These are phyloP conservation scores for Calephelis perditalis DNA, from an alignment of 2,888 invertebrate species.

Conservation along the genomic window DNA sequence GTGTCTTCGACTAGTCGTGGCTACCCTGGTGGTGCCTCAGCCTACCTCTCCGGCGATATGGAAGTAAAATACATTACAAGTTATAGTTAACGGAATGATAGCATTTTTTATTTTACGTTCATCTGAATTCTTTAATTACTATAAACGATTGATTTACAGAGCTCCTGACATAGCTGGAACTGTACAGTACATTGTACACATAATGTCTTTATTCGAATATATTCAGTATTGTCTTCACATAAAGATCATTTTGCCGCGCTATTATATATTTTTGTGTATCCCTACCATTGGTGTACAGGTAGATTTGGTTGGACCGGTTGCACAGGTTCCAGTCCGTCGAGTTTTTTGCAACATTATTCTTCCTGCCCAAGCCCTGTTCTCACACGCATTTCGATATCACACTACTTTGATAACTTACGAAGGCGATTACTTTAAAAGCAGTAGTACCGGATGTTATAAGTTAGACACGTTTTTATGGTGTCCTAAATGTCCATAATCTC, in stretches of 20 bases:
- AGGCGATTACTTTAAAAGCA: not conserved
- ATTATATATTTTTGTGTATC: slow-evolving; percentile 4
- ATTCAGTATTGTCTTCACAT: not conserved
- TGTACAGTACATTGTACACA: slow-evolving; percentile 18
- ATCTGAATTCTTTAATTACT: slow-evolving; percentile 17
- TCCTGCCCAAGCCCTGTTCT: slow-evolving; percentile 36
- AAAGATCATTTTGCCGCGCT: slow-evolving; percentile 15
- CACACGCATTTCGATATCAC: slow-evolving; percentile 36
- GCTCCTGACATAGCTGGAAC: slow-evolving; percentile 28
- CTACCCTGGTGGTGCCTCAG: no score
- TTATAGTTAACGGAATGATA: not conserved
- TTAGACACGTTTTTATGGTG: not conserved
- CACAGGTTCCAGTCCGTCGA: slow-evolving; percentile 31
- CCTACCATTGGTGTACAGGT: slow-evolving; percentile 20
- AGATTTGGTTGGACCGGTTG: slow-evolving; percentile 40
- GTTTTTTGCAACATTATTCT: slow-evolving; percentile 39
- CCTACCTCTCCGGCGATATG: no score
- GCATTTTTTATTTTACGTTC: slow-evolving; percentile 4
- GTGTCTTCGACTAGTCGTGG: no score
- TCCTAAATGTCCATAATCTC: not conserved
- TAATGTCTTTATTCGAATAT: slow-evolving; percentile 2
- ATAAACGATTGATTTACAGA: slow-evolving; percentile 29
- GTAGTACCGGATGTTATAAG: slow-evolving; percentile 2
- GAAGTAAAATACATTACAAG: not conserved
- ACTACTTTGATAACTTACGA: slow-evolving; percentile 15